These are phyloP conservation scores for Tigriopus californicus DNA, from an alignment of 2,888 invertebrate genomes.

Conservation along the genomic window DNA sequence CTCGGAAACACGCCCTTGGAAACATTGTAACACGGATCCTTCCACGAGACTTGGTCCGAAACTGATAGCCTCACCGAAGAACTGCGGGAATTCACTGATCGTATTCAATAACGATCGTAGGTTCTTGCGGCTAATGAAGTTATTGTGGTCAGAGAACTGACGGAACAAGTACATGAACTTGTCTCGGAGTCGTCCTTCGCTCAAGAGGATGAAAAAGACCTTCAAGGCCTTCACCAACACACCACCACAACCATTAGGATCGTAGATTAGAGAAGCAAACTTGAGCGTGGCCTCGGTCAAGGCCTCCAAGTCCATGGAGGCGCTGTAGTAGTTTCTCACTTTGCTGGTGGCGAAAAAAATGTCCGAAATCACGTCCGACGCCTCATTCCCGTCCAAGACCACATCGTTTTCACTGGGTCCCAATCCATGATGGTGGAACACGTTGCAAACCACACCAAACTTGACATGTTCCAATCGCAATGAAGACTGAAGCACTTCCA, in stretches of 20 bases:
- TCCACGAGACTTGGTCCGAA: neutral
- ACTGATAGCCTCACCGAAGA: neutral
- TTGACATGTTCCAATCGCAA: conserved; percentile 38
- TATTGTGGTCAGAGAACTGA: conserved; percentile 52
- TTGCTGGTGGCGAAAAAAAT: conserved; percentile 53
- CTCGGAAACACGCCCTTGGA: conserved; percentile 39
- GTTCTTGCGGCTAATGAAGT: conserved; percentile 44
- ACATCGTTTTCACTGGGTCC: conserved; percentile 47
- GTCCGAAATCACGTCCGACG: conserved; percentile 50
- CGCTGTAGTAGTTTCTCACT: conserved; percentile 38
- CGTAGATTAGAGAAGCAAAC: conserved; percentile 45
- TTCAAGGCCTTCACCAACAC: neutral
- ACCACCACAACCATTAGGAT: conserved; percentile 29
- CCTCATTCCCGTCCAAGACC: conserved; percentile 43
- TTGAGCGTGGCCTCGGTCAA: conserved; percentile 44
- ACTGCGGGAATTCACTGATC: neutral
- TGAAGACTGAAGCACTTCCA: conserved; percentile 39
- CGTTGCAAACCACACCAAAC: conserved; percentile 41
- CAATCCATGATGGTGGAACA: conserved; percentile 49
- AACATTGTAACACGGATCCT: neutral
- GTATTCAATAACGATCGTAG: conserved; percentile 39
- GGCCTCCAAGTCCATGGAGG: conserved; percentile 36
- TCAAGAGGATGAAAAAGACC: conserved; percentile 35
- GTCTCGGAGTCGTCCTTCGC: conserved; percentile 39
- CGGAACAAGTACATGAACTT: conserved; percentile 46